These are phyloP conservation scores for Hylaeus volcanicus DNA, from an alignment of 1,140 invertebrate species.

Conservation along the genomic window DNA sequence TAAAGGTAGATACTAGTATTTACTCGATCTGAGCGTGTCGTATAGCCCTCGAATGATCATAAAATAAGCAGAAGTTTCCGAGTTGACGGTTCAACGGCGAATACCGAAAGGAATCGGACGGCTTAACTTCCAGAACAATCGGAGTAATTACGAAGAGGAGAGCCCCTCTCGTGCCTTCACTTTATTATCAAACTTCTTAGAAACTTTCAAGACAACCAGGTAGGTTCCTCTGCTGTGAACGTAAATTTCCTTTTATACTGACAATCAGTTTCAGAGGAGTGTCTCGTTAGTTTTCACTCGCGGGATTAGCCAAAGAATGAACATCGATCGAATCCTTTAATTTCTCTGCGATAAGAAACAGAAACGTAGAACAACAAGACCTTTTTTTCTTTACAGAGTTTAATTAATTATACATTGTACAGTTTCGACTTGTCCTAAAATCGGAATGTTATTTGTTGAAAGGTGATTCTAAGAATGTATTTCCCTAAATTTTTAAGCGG, in stretches of 20 bases:
- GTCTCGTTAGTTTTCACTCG: background rate
- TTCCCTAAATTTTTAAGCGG: background rate
- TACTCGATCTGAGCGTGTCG: background rate
- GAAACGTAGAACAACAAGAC: background rate
- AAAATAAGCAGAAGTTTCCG: slow-evolving; percentile 1
- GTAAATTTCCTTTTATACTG: background rate
- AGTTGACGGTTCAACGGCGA: no score
- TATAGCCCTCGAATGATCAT: no score
- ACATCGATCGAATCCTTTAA: background rate
- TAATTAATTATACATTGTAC: background rate
- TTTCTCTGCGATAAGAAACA: background rate
- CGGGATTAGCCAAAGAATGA: background rate
- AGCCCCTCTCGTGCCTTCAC: background rate
- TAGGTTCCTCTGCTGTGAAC: background rate
- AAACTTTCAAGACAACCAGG: slow-evolving; percentile 1
- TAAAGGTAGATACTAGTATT: background rate
- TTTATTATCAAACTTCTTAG: slow-evolving; percentile 48
- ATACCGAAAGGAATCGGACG: no score
- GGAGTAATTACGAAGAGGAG: background rate
- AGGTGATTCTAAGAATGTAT: background rate
- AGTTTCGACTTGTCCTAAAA: background rate
- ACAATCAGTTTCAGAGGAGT: background rate
- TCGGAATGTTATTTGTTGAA: slow-evolving; percentile 5
- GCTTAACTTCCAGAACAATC: background rate
- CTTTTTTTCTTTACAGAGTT: no score